A percentile compares a stretch with the other conserved stretches of the same genome.
Evolutionary conservation across 1,140 invertebrate species (phyloP).

Genomic region (Cydia pomonella): DNA sequence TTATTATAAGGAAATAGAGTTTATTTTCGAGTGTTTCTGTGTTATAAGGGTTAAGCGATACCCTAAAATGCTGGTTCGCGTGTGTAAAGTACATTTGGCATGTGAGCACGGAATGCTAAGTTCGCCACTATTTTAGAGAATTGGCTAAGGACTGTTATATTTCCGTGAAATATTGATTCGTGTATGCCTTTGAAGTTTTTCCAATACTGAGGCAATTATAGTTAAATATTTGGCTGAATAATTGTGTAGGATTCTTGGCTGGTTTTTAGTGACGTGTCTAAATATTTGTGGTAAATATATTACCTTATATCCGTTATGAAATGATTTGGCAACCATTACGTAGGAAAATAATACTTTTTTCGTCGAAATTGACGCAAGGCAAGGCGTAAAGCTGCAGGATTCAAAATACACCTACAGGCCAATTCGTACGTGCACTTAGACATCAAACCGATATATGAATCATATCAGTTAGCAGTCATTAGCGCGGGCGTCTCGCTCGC

Average conservation of each 20-base stretch:
- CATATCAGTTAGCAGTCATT: neutral
- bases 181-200: neutral
- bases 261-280: neutral
- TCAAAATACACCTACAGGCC: too few species aligned
- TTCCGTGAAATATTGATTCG: slow-evolving; percentile 5
- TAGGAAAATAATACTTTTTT: too few species aligned
- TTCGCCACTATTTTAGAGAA: neutral
- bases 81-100: neutral
- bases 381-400: too few species aligned
- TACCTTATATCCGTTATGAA: too few species aligned
- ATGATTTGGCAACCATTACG: too few species aligned
- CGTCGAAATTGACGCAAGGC: too few species aligned
- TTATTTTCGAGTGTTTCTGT: neutral
- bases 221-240: too few species aligned
- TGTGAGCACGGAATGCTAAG: neutral
- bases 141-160: neutral
- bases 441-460: too few species aligned
- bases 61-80: neutral
- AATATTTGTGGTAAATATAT: too few species aligned
- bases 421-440: neutral
- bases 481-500: too few species aligned
- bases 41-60: neutral
- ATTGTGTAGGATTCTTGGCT: too few species aligned
- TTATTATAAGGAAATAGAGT: neutral
- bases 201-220: too few species aligned